Conservation (phyloP, 2,113 vertebrate species). For the Chloebia gouldiae region DNA sequence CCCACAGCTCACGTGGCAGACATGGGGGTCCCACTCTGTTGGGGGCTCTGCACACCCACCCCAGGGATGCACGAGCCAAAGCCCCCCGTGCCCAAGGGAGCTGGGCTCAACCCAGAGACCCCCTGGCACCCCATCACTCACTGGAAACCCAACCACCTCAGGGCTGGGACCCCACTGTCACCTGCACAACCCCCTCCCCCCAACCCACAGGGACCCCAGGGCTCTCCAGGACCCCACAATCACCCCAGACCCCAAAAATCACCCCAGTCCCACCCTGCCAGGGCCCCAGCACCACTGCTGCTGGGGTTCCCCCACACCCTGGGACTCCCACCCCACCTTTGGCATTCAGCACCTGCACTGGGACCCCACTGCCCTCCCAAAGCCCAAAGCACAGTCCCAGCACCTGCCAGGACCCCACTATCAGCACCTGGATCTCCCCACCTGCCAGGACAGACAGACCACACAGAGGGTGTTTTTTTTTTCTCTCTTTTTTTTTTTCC, state of each 20-base stretch:
- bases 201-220: background rate
- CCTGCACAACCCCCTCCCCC: no score
- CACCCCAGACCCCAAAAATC: no score
- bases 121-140: background rate
- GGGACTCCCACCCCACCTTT: background rate
- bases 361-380: background rate
- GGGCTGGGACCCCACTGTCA: background rate
- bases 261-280: no score
- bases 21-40: fast-evolving
- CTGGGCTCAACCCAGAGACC: background rate
- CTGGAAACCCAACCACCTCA: background rate
- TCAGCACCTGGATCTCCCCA: no score
- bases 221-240: no score
- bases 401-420: no score
- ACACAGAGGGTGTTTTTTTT: background rate
- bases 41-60: background rate
- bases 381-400: background rate
- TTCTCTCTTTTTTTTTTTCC: background rate
- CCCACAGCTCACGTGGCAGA: background rate
- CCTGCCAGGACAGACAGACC: background rate
- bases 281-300: background rate
- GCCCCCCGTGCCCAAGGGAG: fast-evolving
- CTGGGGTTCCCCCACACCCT: no score
- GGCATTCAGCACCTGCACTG: background rate
- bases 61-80: fast-evolving